A percentile compares a stretch with the other conserved stretches of the same genome.
Evolutionary conservation across 2,113 vertebrate species (phyloP).

Genomic region (Mesembrinibis cayennensis): DNA sequence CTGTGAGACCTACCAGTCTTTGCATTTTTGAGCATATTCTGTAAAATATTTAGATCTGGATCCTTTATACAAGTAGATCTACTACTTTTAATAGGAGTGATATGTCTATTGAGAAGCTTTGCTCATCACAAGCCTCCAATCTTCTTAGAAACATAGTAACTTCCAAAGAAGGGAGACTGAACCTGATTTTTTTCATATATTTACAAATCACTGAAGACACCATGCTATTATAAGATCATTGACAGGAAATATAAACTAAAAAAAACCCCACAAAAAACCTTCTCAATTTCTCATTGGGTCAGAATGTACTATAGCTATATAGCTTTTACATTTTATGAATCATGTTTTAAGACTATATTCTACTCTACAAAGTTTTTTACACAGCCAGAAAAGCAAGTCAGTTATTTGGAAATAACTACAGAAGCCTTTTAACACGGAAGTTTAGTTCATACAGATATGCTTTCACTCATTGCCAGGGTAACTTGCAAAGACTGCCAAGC

Average conservation of each 20-base stretch:
- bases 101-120: not conserved
- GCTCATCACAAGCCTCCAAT: not conserved
- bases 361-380: not conserved
- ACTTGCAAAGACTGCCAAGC: not conserved
- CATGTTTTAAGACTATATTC: not conserved
- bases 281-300: not conserved
- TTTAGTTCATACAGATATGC: not conserved
- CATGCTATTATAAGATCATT: not conserved
- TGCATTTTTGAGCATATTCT: not conserved
- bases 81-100: not conserved
- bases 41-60: not conserved
- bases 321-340: not conserved
- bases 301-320: not conserved
- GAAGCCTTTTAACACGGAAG: not conserved
- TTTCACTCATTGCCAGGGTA: not conserved
- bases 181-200: not conserved
- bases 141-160: not conserved
- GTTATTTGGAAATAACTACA: not conserved
- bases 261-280: not conserved
- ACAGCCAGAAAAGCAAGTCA: not conserved
- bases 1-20: not conserved
- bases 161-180: not conserved
- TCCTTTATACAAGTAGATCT: not conserved
- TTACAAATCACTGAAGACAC: not conserved
- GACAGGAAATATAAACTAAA: not conserved